A percentile compares a stretch with the other conserved stretches of the same genome.
phyloP scores from a whole-genome alignment of 2,797 vertebrate species.

The Cheracebus regulus region DNA sequence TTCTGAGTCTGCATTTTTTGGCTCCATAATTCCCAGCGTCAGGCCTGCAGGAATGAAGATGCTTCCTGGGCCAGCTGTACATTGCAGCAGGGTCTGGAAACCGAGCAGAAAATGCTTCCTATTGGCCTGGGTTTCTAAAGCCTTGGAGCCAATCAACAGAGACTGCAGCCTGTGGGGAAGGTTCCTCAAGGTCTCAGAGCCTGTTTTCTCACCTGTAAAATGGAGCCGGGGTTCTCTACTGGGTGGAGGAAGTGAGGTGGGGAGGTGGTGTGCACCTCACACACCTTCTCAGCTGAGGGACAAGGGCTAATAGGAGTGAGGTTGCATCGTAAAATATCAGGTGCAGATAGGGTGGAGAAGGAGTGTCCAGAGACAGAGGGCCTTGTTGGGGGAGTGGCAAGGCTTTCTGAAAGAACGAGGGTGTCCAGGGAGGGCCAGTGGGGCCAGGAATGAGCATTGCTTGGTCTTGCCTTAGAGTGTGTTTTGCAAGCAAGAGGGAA shows the following conservation, averaged over 20 bases:
- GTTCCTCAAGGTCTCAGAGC: background rate
- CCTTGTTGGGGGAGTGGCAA: background rate
- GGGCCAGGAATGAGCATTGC: background rate
- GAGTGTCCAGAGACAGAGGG: background rate
- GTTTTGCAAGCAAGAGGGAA: background rate
- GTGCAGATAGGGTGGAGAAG: background rate
- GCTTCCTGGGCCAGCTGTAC: background rate
- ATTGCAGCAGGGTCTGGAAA: background rate
- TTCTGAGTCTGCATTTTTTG: background rate
- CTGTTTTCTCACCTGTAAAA: background rate
- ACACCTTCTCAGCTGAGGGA: too few relatives aligned
- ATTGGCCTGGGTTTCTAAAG: background rate
- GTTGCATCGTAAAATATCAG: background rate
- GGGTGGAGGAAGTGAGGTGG: too few relatives aligned
- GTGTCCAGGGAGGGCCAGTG: too few relatives aligned
- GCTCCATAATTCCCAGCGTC: background rate
- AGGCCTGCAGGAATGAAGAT: background rate
- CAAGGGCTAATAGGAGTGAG: background rate
- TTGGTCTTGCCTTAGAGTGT: background rate
- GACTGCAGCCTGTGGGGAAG: background rate
- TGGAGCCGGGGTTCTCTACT: background rate
- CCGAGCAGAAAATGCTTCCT: rapidly evolving
- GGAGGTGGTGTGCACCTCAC: background rate
- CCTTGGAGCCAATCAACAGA: background rate
- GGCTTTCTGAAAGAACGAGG: background rate